A percentile compares a stretch with the other conserved stretches of the same genome.
Evolutionary conservation across 2,113 vertebrate genomes (phyloP).

Genomic region (Brachyhypopomus occidentalis): DNA sequence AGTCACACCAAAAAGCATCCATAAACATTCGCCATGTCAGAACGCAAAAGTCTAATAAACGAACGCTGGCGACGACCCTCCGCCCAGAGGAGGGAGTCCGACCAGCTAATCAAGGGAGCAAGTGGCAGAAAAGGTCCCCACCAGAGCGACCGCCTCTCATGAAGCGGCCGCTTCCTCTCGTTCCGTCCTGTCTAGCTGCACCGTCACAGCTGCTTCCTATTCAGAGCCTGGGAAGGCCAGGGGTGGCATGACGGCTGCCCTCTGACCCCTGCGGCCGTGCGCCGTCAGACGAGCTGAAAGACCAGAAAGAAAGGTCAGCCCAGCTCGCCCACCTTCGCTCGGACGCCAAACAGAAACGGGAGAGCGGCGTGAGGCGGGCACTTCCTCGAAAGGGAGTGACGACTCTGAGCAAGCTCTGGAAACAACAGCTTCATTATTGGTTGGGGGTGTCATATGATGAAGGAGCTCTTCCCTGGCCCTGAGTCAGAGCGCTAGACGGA

Average conservation of each 20-base stretch:
- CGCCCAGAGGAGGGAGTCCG: not conserved
- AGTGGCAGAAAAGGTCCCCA: conserved; percentile 16
- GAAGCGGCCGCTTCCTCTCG: conserved; percentile 51
- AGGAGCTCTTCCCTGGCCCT: conserved; percentile 20
- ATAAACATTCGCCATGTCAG: conserved; percentile 15
- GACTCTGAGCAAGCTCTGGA: conserved; percentile 21
- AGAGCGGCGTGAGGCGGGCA: not conserved
- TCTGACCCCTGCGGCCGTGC: conserved; percentile 25
- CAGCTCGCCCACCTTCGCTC: conserved; percentile 23
- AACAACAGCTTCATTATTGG: conserved; percentile 56
- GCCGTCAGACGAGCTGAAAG: not conserved
- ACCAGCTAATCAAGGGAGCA: not conserved
- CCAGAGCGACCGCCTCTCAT: conserved; percentile 47
- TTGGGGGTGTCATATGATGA: conserved; percentile 46
- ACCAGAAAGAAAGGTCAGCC: conserved; percentile 26
- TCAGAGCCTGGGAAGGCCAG: conserved; percentile 9
- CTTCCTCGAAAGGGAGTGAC: conserved; percentile 18
- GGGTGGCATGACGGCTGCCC: conserved; percentile 29
- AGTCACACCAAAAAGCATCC: not conserved
- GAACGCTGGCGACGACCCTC: not conserved
- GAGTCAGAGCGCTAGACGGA: conserved; percentile 44
- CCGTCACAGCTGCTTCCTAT: conserved; percentile 51
- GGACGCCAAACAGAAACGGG: conserved; percentile 12
- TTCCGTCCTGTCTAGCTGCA: conserved; percentile 23
- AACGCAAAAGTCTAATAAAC: not conserved